Base-by-base conservation (phyloP, 1,140 invertebrate species). In the Drosophila nigromelanica region DNA sequence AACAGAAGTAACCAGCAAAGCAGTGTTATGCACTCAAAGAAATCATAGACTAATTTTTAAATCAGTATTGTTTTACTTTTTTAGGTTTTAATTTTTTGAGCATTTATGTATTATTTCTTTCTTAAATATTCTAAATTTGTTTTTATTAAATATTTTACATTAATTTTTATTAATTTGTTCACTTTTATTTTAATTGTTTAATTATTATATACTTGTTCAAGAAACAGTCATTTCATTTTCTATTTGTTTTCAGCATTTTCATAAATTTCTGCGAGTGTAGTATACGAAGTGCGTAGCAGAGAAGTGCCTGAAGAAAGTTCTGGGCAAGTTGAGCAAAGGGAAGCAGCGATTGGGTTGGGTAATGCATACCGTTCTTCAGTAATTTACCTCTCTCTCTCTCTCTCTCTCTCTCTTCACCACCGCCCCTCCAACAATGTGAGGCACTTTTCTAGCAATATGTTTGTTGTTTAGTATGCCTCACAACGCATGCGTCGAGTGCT, bases 401-500 rank as follows among this genome's bases (percentile, higher is more conserved):
- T 14, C 39, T 14, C 52, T 21, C 37, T 12, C 15, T 3, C 42
- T n/a, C 45, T 50, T 14, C 14, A 12, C 30, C 30, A 56, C 39
- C 33, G n/a, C n/a, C n/a, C n/a, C n/a, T n/a, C n/a, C n/a, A n/a
- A n/a, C n/a, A 73, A 67, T 76, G 69, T 54, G 66, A 70, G 56
- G 64, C 66, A 74, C 27, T 74, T 70, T 74, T 62, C 72, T 52
- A 74, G 72, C 55, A 56, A 12, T 69, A 51, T 51, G 56, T 18
- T 18, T 18, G 18, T 27, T 43, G 21, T 39, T 15, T 66, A 47
- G 55, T 73, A 37, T 60, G 56, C 39, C 47, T 30, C 33, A 24
- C 64, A 48, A 81, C 82, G 78, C 82, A 87, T 78, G 76, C 70
- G 82, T 64, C 52, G 78, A 47, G 55, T 56, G 79, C 79, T 89